Conservation (phyloP, 2,797 vertebrate species). For the Scyliorhinus canicula region DNA sequence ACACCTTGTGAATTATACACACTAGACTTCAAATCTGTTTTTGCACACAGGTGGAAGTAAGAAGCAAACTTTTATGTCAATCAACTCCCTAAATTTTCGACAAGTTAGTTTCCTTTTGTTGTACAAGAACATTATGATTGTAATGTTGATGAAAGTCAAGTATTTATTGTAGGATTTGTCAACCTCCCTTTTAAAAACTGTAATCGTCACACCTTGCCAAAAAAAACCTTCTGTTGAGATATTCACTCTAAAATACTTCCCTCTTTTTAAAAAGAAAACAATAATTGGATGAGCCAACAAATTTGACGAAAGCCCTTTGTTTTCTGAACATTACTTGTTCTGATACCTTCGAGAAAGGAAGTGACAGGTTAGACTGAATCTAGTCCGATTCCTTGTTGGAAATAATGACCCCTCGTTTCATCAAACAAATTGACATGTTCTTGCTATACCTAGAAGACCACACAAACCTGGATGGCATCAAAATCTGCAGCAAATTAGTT, state of each 20-base stretch:
- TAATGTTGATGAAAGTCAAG: background rate
- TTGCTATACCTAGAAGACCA: background rate
- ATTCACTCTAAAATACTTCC: background rate
- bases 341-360: background rate
- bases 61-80: background rate
- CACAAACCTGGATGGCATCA: background rate
- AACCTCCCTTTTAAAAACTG: background rate
- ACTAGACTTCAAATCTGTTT: background rate
- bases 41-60: background rate
- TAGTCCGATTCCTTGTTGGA: background rate
- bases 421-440: background rate
- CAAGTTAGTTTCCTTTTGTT: background rate
- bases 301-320: background rate
- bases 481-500: background rate
- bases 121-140: background rate
- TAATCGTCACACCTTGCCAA: background rate
- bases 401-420: background rate
- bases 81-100: background rate
- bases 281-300: background rate
- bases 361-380: background rate
- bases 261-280: background rate
- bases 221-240: background rate
- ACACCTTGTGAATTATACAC: background rate
- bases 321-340: background rate
- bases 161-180: background rate